These are phyloP conservation scores for Phalera bucephala DNA, from an alignment of 2,888 invertebrate species.

Conservation along the genomic window DNA sequence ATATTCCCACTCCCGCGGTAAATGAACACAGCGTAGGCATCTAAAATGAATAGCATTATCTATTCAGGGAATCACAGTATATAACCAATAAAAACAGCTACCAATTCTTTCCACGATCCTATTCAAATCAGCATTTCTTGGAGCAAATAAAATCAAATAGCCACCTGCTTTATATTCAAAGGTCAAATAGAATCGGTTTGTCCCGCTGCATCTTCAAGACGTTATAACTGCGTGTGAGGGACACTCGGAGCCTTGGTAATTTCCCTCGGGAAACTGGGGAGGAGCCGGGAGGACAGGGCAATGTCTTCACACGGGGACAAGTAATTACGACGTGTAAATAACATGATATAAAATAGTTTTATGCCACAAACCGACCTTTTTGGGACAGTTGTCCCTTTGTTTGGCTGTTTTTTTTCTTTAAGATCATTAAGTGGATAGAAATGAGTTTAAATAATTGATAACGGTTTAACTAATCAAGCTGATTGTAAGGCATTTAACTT, in stretches of 20 bases:
- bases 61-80: too few relatives aligned
- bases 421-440: not conserved
- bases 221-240: conserved; percentile 32
- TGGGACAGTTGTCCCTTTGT: not conserved
- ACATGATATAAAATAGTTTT: conserved; percentile 26
- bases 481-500: too few relatives aligned
- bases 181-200: conserved; percentile 22
- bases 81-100: too few relatives aligned
- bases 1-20: too few relatives aligned
- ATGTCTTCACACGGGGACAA: conserved; percentile 16
- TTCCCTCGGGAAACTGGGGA: conserved; percentile 22
- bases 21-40: too few relatives aligned
- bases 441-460: too few relatives aligned
- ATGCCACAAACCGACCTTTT: conserved; percentile 4
- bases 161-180: conserved; percentile 32
- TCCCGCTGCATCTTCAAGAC: conserved; percentile 16
- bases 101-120: too few relatives aligned
- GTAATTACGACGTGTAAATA: conserved; percentile 33
- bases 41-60: too few relatives aligned
- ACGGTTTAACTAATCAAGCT: too few relatives aligned
- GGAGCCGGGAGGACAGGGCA: not conserved
- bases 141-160: conserved; percentile 9
- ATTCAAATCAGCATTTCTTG: too few relatives aligned
- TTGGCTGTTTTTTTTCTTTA: not conserved
- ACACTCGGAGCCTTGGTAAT: conserved; percentile 16